Base-by-base conservation (phyloP, 2,113 vertebrate genomes). In the Tragelaphus imberbis region DNA sequence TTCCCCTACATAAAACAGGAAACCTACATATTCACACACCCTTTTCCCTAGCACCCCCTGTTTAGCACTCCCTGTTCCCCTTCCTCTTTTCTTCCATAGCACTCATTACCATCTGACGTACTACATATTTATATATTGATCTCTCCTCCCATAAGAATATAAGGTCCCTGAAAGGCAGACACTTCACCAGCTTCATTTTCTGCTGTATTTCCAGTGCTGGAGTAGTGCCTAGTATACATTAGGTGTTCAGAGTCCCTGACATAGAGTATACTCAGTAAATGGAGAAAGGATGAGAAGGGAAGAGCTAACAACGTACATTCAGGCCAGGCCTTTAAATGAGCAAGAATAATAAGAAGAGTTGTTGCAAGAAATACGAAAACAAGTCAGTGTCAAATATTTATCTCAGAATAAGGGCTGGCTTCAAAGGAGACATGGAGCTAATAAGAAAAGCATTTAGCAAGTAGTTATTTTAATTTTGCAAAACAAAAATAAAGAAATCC, bases 341-440 rank as follows among this genome's bases (percentile, higher is more conserved):
- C 40, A 61, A 93, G 21, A 88, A n/a, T 16, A 94, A 61, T 12
- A 89, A 96, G 36, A 82, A 10, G 25, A 95, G 21, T 27, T 93
- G 19, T 75, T 58, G 61, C 10, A 82, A 88, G 28, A 93, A 91
- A 90, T 80, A 84, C 6, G 21, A 82, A 89, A 84, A 85, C 84
- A 98, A 97, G 59, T 82, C 58, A 92, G 49, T 63, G 53, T 40
- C 88, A 93, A 96, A 55, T 53, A 90, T 44, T 89, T 89, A 90
- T 82, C 82, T 93, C 84, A 79, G 56, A 96, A 82, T 88, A 47
- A 63, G 23, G 44, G 33, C 27, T 98, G 44, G 10, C 53, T 96
- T 97, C 87, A 71, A 94, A 94, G 36, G 12, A 89, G 23, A 89
- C 21, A 88, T 23, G 25, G 23, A 84, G 14, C 55, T 47, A 11